These are phyloP conservation scores for Drosophila crucigera DNA, from an alignment of 2,888 invertebrate species.

Conservation along the genomic window DNA sequence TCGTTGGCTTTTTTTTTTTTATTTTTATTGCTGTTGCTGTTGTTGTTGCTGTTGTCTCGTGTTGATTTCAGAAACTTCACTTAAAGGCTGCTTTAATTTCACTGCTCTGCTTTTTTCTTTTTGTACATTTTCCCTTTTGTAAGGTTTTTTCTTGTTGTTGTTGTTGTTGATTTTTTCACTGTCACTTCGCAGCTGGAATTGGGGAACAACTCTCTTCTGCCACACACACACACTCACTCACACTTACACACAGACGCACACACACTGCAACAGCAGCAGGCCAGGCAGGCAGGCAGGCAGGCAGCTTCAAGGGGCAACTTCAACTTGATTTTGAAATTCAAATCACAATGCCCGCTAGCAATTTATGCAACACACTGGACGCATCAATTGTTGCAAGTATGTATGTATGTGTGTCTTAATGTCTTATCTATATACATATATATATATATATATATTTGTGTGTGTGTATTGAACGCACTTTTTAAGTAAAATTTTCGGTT, in stretches of 20 bases:
- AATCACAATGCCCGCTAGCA: constrained; percentile 70
- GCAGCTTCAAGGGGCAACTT: constrained; percentile 46
- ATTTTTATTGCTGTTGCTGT: constrained; percentile 43
- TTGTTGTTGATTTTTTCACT: constrained; percentile 55
- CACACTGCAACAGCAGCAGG: constrained; percentile 20
- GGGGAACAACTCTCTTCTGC: constrained; percentile 47
- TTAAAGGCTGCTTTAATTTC: constrained; percentile 77
- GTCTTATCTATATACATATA: not conserved
- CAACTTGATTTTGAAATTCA: constrained; percentile 77
- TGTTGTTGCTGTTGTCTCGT: constrained; percentile 21
- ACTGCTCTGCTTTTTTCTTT: constrained; percentile 77
- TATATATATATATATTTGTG: constrained; percentile 8
- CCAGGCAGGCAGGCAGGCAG: constrained; percentile 13
- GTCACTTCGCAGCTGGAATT: constrained; percentile 67
- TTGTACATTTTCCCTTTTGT: constrained; percentile 12
- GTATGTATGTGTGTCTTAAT: constrained; percentile 12
- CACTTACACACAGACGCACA: not conserved
- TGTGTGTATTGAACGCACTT: constrained; percentile 54
- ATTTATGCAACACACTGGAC: constrained; percentile 69
- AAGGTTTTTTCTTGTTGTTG: constrained; percentile 19
- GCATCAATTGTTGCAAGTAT: constrained; percentile 53
- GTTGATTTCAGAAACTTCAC: constrained; percentile 73
- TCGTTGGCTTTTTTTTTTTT: constrained; percentile 57
- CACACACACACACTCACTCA: constrained; percentile 13
- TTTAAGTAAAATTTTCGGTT: constrained; percentile 24